Evolutionary conservation across 2,113 vertebrate genomes (phyloP).

Genomic region (Scomber japonicus): DNA sequence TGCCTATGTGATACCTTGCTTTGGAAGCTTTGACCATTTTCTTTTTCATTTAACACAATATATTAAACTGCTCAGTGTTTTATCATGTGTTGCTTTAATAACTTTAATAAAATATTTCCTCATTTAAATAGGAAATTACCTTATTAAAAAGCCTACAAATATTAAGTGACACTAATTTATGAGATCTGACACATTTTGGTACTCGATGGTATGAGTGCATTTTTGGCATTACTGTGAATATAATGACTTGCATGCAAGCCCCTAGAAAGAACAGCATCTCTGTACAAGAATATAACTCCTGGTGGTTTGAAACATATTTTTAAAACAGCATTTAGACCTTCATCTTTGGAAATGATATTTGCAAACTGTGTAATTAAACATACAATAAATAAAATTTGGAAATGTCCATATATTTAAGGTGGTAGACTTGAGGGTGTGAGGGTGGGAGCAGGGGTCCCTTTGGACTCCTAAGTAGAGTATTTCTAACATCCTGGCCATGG

Average conservation of each 20-base stretch:
- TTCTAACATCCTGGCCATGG: neutral
- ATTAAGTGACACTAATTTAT: neutral
- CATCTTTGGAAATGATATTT: neutral
- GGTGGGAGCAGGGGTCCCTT: no score
- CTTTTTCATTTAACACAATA: no score
- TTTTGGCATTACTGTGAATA: neutral
- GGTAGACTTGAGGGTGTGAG: no score
- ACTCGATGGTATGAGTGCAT: neutral
- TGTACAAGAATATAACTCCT: neutral
- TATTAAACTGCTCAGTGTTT: no score
- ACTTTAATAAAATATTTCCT: no score
- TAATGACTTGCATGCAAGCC: neutral
- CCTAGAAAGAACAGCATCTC: neutral
- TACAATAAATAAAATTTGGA: neutral
- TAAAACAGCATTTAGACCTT: neutral
- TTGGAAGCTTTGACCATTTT: no score
- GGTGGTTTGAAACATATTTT: neutral
- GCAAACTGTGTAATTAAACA: neutral
- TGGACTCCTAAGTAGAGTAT: no score
- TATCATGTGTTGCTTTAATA: no score
- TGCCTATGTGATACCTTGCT: neutral
- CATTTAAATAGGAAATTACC: no score
- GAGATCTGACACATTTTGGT: neutral
- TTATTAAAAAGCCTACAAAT: neutral
- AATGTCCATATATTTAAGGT: no score